Base-by-base conservation (phyloP, 1,140 invertebrate genomes). In the Ceratosolen solmsi region DNA sequence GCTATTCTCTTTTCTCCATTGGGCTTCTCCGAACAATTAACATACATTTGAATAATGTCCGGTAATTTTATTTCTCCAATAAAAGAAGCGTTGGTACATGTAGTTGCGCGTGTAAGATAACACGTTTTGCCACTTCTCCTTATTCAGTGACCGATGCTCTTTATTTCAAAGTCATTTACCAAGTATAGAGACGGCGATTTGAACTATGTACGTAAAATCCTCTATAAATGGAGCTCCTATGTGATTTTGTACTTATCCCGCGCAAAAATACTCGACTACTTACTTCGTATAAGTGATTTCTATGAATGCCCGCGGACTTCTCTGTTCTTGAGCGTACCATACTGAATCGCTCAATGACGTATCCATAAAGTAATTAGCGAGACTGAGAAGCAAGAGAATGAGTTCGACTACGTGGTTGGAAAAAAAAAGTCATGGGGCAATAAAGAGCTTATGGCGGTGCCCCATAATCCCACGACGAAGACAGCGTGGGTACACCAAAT, bases 111-210 rank as follows among this genome's bases (percentile, higher is more conserved):
- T 65, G 56, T 65, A 41, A 63, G 58, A 65, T 65, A 77, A 65
- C 75, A 77, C 46, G 75, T 77, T 77, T 51, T 20, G 17, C 75
- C 17, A 65, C 38, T n/a, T 77, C 75, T 49, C 22, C 58, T 65
- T 77, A 77, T 77, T 77, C 75, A 63, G 41, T 33, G 8, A n/a
- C 17, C 58, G 60, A 15, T 46, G 38, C 11, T 20, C 36, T 60
- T 77, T 65, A 15, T 41, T 46, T 77, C 60, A 58, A 65, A 77
- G 75, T 77, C 41, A 77, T 65, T 68, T 77, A 68, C 38, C 25
- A 58, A 25, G 27, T 56, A 36, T 25, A 41, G 58, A 68, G n/a
- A 65, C 27, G 38, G 5, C 72, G 33, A 56, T 74, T 56, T 9
- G 17, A 74, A n/a, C 0, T 5, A 8, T 51, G 27, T 5, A 20